Conservation (phyloP, 2,888 invertebrate genomes). For the Drosophila merina region DNA sequence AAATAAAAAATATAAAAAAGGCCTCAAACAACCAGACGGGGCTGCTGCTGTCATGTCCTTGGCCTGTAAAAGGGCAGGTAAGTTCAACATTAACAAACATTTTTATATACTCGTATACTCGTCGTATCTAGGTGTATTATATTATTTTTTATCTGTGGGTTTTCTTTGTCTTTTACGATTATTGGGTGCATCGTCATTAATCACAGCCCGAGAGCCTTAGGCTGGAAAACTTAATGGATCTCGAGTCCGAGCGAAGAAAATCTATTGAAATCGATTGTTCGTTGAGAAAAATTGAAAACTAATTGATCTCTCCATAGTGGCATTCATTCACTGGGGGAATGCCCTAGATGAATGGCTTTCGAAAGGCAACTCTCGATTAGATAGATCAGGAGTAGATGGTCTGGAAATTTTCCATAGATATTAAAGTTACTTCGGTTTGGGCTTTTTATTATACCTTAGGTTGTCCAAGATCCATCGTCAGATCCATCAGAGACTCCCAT, state of each 20-base stretch:
- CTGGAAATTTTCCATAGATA: slow-evolving; percentile 7
- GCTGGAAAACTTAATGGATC: slow-evolving; percentile 40
- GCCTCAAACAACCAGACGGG: slow-evolving; percentile 18
- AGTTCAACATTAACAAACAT: slow-evolving; percentile 50
- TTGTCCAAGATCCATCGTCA: neutral
- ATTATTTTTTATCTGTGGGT: slow-evolving; percentile 9
- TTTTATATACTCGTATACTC: slow-evolving; percentile 19
- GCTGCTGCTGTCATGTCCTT: slow-evolving; percentile 54
- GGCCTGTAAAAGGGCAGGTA: slow-evolving; percentile 66
- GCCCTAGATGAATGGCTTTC: neutral
- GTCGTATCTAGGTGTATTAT: slow-evolving; percentile 16
- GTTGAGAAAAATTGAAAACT: slow-evolving; percentile 46
- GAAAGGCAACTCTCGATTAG: neutral
- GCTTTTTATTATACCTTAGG: neutral
- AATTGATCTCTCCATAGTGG: slow-evolving; percentile 43
- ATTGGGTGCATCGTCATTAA: slow-evolving; percentile 44
- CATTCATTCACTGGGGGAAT: slow-evolving; percentile 19
- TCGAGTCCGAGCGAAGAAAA: slow-evolving; percentile 34
- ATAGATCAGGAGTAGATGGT: neutral
- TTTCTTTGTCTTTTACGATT: slow-evolving; percentile 26
- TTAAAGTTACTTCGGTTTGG: neutral
- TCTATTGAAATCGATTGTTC: slow-evolving; percentile 35
- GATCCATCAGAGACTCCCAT: slow-evolving; percentile 9
- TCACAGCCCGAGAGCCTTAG: slow-evolving; percentile 16
- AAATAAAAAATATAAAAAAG: neutral